Evolutionary conservation across 2,113 vertebrate genomes (phyloP).

Genomic region (Irena cyanogastra): DNA sequence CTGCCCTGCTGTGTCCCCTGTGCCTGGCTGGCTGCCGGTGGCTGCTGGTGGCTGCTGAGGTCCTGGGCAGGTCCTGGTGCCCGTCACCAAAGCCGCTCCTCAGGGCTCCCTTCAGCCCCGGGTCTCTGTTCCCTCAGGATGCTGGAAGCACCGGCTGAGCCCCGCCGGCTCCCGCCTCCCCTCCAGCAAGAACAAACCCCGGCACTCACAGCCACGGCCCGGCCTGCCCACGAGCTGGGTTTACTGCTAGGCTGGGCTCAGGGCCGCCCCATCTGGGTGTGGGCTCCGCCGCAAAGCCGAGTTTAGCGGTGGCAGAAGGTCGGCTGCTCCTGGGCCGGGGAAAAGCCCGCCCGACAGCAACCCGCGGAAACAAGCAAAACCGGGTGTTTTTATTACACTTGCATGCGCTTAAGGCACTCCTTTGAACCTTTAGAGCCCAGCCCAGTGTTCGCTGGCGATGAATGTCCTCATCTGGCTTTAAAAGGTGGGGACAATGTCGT

Average conservation of each 20-base stretch:
- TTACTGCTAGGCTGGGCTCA: background rate
- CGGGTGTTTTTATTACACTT: constrained; percentile 62
- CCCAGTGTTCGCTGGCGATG: constrained; percentile 27
- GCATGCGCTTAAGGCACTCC: constrained; percentile 59
- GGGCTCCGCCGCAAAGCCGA: background rate
- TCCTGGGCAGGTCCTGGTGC: background rate
- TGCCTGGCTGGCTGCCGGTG: too few relatives aligned
- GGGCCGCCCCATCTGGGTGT: constrained; percentile 43
- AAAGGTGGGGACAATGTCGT: constrained; percentile 68
- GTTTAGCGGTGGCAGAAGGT: constrained; percentile 46
- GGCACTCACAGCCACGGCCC: background rate
- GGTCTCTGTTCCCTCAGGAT: background rate
- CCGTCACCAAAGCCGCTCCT: accelerated
- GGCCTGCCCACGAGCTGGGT: background rate
- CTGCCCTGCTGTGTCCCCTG: background rate
- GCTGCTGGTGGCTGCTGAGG: accelerated
- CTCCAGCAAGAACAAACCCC: accelerated
- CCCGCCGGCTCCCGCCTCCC: background rate
- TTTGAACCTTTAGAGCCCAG: constrained; percentile 64
- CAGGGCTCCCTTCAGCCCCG: accelerated
- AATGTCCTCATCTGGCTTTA: constrained; percentile 69
- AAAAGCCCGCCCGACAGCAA: constrained; percentile 7
- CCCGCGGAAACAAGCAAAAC: constrained; percentile 15
- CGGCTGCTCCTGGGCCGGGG: constrained; percentile 16
- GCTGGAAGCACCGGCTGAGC: background rate